Conservation (phyloP, 2,888 invertebrate species). For the Ophion costatus region DNA sequence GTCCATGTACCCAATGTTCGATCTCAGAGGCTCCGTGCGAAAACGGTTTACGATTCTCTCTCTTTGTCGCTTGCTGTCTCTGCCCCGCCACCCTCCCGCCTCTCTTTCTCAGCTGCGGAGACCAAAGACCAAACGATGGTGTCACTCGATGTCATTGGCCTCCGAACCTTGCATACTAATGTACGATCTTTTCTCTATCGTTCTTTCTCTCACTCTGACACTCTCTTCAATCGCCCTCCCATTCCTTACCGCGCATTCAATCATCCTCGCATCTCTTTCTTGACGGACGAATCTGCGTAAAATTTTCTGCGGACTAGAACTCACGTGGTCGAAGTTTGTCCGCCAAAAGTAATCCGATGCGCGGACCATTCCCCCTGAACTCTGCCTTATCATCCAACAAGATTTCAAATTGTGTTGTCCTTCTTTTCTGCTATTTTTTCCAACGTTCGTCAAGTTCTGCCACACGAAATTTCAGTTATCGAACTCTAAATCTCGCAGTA, state of each 20-base stretch:
- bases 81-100: not conserved
- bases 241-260: too few species aligned
- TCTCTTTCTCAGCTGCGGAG: slow-evolving; percentile 24
- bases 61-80: not conserved
- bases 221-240: too few species aligned
- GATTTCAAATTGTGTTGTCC: not conserved
- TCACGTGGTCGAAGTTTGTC: slow-evolving; percentile 6
- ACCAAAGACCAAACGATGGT: slow-evolving; percentile 70
- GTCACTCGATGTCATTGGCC: slow-evolving; percentile 80
- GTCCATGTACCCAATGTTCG: not conserved
- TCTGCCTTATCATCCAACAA: not conserved
- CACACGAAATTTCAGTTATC: not conserved
- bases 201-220: slow-evolving; percentile 29
- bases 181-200: slow-evolving; percentile 58
- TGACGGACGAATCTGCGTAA: slow-evolving; percentile 4
- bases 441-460: not conserved
- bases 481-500: not conserved
- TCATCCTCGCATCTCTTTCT: slow-evolving; percentile 13
- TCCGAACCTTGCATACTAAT: slow-evolving; percentile 76
- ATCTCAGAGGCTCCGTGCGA: not conserved
- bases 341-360: not conserved
- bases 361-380: not conserved
- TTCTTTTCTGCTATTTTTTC: not conserved
- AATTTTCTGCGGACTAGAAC: not conserved
- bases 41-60: slow-evolving; percentile 11